A percentile compares a stretch with the other conserved stretches of the same genome.
Conservation (phyloP, 2,888 invertebrate genomes). For the Eupithecia dodoneata region DNA sequence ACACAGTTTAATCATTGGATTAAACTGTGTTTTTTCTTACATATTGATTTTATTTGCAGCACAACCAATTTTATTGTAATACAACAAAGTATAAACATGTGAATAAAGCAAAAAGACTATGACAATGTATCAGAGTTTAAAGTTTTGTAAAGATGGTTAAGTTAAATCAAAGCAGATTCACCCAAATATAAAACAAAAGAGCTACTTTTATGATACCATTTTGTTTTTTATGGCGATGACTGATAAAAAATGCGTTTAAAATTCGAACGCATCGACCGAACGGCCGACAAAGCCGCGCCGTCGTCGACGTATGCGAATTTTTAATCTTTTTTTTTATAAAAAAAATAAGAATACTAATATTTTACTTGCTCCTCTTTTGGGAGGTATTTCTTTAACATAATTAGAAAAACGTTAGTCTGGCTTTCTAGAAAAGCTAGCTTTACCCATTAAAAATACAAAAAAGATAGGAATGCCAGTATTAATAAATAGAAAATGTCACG, state of each 20-base stretch:
- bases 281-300: constrained; percentile 53
- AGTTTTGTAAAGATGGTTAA: background rate
- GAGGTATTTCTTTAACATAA: constrained; percentile 20
- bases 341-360: constrained; percentile 35
- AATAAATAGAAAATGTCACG: background rate
- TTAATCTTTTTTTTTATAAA: constrained; percentile 38
- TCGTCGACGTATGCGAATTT: constrained; percentile 48
- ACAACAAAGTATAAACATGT: too few relatives aligned
- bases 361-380: constrained; percentile 26
- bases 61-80: too few relatives aligned
- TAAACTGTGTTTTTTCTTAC: too few relatives aligned
- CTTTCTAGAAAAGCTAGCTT: background rate
- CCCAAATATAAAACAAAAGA: background rate
- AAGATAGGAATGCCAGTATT: background rate
- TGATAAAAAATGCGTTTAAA: constrained; percentile 53
- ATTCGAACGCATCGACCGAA: constrained; percentile 48
- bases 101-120: too few relatives aligned
- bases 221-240: constrained; percentile 32
- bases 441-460: background rate
- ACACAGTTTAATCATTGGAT: too few relatives aligned
- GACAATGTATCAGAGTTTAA: background rate
- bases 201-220: constrained; percentile 15
- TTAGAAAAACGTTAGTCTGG: constrained; percentile 14
- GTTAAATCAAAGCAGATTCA: background rate
- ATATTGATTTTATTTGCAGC: too few relatives aligned